Conservation (phyloP, 2,888 invertebrate genomes). For the Neoaliturus tenellus region DNA sequence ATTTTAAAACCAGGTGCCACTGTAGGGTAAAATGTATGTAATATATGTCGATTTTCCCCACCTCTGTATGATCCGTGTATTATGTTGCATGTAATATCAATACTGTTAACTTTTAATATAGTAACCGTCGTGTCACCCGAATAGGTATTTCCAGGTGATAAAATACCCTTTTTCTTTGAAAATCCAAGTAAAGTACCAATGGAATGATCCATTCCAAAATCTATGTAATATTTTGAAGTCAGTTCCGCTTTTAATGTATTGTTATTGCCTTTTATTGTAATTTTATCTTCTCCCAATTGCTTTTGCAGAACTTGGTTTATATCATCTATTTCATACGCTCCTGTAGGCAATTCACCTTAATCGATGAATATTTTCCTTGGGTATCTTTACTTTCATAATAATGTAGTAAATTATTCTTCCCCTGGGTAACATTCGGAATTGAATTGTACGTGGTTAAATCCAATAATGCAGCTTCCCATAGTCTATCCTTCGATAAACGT, state of each 20-base stretch:
- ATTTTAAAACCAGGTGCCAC: constrained; percentile 30
- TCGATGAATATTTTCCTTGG: background rate
- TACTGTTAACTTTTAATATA: constrained; percentile 17
- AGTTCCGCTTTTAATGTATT: constrained; percentile 3
- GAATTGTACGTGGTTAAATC: constrained; percentile 38
- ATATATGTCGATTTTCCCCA: constrained; percentile 34
- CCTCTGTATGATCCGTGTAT: constrained; percentile 33
- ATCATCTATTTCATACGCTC: constrained; percentile 38
- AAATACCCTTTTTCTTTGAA: background rate
- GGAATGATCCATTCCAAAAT: background rate
- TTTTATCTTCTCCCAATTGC: background rate
- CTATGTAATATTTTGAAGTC: background rate
- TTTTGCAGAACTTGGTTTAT: background rate
- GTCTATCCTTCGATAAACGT: background rate
- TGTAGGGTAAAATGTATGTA: constrained; percentile 15
- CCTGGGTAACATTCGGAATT: constrained; percentile 17
- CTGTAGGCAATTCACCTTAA: background rate
- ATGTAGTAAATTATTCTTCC: constrained; percentile 14
- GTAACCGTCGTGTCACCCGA: background rate
- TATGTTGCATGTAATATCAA: constrained; percentile 46
- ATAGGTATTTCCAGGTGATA: background rate
- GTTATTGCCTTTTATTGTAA: constrained; percentile 12
- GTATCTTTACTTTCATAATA: background rate
- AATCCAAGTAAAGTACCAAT: constrained; percentile 12
- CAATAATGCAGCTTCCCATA: constrained; percentile 24